Percentiles rank a stretch among this genome's conserved stretches.
Conservation (phyloP, 2,797 vertebrate genomes). For the Notamacropus eugenii region DNA sequence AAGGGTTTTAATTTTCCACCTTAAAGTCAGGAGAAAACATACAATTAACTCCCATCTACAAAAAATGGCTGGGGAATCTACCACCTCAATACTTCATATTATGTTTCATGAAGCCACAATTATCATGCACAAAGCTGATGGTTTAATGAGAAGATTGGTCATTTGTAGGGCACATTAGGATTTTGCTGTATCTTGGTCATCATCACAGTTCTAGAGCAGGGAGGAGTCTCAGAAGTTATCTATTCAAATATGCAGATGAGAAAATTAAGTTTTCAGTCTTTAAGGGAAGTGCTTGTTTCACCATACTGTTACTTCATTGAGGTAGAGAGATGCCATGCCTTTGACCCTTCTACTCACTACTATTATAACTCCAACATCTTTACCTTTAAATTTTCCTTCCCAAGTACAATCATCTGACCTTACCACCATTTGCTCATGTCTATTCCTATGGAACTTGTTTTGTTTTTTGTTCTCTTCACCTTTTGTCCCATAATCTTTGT, state of each 20-base stretch:
- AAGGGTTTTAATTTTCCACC: background rate
- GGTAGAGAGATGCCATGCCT: background rate
- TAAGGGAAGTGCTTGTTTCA: background rate
- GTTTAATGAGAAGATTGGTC: background rate
- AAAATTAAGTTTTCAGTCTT: background rate
- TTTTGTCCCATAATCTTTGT: background rate
- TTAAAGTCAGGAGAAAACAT: background rate
- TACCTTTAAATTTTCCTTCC: background rate
- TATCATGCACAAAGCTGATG: background rate
- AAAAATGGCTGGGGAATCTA: background rate
- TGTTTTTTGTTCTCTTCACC: background rate
- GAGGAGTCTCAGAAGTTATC: background rate
- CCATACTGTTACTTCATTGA: background rate
- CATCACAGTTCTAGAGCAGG: background rate
- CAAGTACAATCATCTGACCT: background rate
- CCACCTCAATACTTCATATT: background rate
- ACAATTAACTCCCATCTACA: background rate
- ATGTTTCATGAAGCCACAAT: background rate
- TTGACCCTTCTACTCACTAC: background rate
- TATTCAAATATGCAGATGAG: background rate
- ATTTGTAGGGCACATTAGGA: background rate
- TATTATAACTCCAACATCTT: background rate
- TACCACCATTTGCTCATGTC: background rate
- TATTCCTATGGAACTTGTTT: background rate
- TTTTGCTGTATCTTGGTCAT: background rate